Evolutionary conservation across 2,113 vertebrate genomes (phyloP), one percentile per base, ranked within the genome.

Genomic region (Pteruthius melanotis): DNA sequence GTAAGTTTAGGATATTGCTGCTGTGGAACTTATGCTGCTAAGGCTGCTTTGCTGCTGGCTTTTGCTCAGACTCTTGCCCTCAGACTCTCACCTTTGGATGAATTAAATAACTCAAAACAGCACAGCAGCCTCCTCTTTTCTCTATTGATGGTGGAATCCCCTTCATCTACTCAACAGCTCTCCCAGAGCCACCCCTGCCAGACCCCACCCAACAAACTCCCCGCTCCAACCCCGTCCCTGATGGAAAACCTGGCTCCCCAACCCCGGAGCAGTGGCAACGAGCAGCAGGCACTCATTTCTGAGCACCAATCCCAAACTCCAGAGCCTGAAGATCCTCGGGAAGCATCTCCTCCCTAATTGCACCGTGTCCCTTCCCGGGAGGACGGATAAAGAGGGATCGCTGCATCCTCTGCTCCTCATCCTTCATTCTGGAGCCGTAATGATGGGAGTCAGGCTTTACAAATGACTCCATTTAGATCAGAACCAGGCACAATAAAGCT

Each of bases 151-250:
- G n/a, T n/a, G n/a, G n/a, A n/a, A n/a, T n/a, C n/a, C n/a, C n/a
- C n/a, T n/a, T n/a, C n/a, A n/a, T n/a, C n/a, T n/a, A n/a, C n/a
- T n/a, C n/a, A 24, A 13, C 49, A 23, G 10, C 5, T 24, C 21
- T 9, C 4, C 12, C 53, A 63, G 39, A 71, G 37, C 24, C 24
- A 30, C 21, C 40, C n/a, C 52, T 59, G 44, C 44, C 23, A 21
- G n/a, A 15, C 9, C 1, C 44, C 40, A 16, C 9, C 30, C 7
- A 15, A 2, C 22, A n/a, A 42, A 9, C 7, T 20, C 1, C 49
- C 26, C 5, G 1, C 42, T 71, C 70, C 53, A 47, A 7, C 16
- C 17, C 10, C 1, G 6, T 6, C 23, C 10, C 59, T 40, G 31
- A 40, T 7, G 28, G 63, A 49, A 70, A 77, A 42, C 17, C 11